Base-by-base conservation (phyloP, 2,888 invertebrate genomes). In the Acholoe squamosa region DNA sequence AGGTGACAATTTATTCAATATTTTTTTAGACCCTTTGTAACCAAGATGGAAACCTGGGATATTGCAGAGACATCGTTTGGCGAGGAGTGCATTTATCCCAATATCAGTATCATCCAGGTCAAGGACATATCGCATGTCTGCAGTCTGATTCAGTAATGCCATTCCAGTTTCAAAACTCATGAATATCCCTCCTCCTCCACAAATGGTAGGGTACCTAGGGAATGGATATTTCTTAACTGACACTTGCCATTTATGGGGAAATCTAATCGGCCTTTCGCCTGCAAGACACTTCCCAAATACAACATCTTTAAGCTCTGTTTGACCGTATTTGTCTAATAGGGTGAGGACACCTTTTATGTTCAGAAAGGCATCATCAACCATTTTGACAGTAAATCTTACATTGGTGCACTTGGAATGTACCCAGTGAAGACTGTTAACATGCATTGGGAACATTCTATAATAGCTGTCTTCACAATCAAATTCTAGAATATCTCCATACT, bases 311-410 rank as follows among this genome's bases (percentile, higher is more conserved):
- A 61, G 61, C 61, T 61, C 12, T 1, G 22, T 61, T 7, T 14
- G 1, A n/a, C 61, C 61, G 19, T 61, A 61, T 61, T 14, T 61
- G 19, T 61, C 22, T 61, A 61, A 19, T 14, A 61, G n/a, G 1
- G 19, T 61, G 12, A 61, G 61, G n/a, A 61, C 61, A n/a, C 61
- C 61, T n/a, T 3, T 3, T n/a, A 61, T 61, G 19, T 61, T 61
- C 3, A 61, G n/a, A 3, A 61, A 19, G 1, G 61, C 61, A 61
- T 61, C 61, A 61, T 61, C 61, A 61, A 61, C 61, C 61, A 61
- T 61, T 61, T 61, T 61, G 5, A 61, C 61, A 61, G 61, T 61
- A n/a, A 61, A 61, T 61, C n/a, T 61, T 3, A 61, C 61, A n/a
- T 61, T 61, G n/a, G 19, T 61, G n/a, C n/a, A 61, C 61, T 61